Percentiles rank a stretch among this genome's conserved stretches.
phyloP scores from a whole-genome alignment of 1,140 invertebrate genomes.

The Ceratoteleas bidentatus region DNA sequence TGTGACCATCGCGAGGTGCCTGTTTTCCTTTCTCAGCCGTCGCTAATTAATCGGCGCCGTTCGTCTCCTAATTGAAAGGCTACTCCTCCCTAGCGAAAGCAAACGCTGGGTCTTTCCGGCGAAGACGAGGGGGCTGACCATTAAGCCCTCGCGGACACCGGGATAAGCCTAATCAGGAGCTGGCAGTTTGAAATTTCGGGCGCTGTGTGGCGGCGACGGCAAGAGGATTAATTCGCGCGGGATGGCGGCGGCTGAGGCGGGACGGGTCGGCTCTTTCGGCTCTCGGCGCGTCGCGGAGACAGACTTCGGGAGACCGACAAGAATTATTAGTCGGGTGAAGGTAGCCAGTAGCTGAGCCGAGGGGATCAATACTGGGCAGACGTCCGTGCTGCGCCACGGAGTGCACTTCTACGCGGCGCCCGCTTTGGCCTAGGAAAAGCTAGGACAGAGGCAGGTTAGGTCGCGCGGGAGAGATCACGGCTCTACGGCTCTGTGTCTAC shows the following conservation, averaged over 20 bases:
- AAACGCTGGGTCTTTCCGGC: neutral
- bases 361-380: constrained; percentile 80
- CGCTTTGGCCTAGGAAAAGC: constrained; percentile 75
- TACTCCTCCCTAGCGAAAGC: neutral
- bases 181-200: constrained; percentile 24
- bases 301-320: constrained; percentile 81
- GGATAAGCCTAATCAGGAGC: constrained; percentile 28
- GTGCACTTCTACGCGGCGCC: constrained; percentile 76
- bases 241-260: constrained; percentile 34
- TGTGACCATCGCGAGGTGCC: too few species aligned
- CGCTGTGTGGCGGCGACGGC: neutral
- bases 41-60: neutral
- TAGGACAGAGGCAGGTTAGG: constrained; percentile 72
- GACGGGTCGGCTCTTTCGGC: constrained; percentile 56
- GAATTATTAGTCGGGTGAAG: constrained; percentile 82
- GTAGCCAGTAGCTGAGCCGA: constrained; percentile 80
- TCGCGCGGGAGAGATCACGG: constrained; percentile 76
- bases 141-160: constrained; percentile 1
- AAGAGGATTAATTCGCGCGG: constrained; percentile 45
- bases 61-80: constrained; percentile 5
- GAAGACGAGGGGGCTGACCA: constrained; percentile 8
- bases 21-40: too few species aligned
- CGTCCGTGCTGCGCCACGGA: constrained; percentile 76
- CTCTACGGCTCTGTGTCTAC: constrained; percentile 70
- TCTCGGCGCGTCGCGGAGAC: constrained; percentile 71